Evolutionary conservation across 2,888 invertebrate genomes (phyloP).

Genomic region (Thysanoteuthis rhombus): DNA sequence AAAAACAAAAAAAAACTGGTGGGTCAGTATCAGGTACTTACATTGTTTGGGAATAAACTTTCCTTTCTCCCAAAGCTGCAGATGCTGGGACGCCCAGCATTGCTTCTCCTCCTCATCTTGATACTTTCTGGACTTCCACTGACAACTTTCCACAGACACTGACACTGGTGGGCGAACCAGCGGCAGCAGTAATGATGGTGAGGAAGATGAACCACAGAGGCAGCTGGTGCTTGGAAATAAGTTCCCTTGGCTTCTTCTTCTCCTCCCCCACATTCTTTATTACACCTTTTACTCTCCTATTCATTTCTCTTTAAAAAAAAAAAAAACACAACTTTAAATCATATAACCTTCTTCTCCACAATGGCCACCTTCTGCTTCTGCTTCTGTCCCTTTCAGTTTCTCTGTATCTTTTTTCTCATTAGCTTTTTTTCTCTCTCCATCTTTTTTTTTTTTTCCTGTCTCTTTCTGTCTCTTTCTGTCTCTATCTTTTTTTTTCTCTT

Average conservation of each 20-base stretch:
- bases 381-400: neutral
- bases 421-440: neutral
- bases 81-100: slow-evolving; percentile 25
- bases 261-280: neutral
- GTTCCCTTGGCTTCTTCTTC: neutral
- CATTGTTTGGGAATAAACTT: slow-evolving; percentile 13
- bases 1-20: too few species aligned
- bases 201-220: neutral
- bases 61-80: slow-evolving; percentile 17
- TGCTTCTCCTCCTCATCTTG: slow-evolving; percentile 20
- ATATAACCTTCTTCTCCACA: neutral
- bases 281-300: neutral
- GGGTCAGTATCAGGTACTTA: neutral
- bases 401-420: neutral
- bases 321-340: neutral
- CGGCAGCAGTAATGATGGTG: neutral
- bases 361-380: neutral
- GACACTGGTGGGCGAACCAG: neutral
- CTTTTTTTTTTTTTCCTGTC: neutral
- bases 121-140: slow-evolving; percentile 24
- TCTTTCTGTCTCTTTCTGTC: neutral
- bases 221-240: neutral
- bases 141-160: slow-evolving; percentile 25
- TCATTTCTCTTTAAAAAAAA: neutral
- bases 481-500: neutral